These are phyloP conservation scores for Jacana jacana DNA, from an alignment of 2,113 vertebrate species.

Conservation along the genomic window DNA sequence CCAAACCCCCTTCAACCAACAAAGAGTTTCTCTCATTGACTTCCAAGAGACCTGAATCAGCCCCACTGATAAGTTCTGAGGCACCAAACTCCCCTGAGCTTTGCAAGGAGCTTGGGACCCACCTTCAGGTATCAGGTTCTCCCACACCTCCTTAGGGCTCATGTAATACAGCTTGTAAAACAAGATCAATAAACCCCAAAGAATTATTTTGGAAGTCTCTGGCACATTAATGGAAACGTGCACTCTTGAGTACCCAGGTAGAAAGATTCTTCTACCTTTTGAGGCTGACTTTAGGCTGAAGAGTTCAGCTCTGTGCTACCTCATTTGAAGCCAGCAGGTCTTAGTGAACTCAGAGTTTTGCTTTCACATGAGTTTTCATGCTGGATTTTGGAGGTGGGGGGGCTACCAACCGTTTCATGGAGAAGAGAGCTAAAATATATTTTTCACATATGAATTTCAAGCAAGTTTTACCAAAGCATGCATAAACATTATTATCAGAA, in stretches of 20 bases:
- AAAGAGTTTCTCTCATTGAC: not conserved
- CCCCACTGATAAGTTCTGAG: not conserved
- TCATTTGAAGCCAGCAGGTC: not conserved
- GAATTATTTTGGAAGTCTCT: not conserved
- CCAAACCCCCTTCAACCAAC: not conserved
- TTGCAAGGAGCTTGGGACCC: not conserved
- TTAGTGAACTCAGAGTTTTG: not conserved
- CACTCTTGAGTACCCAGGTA: not conserved
- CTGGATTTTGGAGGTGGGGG: not conserved
- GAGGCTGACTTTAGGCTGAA: not conserved
- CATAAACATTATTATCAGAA: not conserved
- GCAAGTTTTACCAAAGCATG: not conserved
- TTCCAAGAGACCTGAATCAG: constrained; percentile 17
- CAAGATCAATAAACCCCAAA: not conserved
- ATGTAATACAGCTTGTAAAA: not conserved
- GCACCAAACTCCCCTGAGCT: not conserved
- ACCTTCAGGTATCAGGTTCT: not conserved
- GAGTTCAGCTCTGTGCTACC: not conserved
- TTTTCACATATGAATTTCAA: not conserved
- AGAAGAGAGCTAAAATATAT: not conserved
- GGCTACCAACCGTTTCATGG: not conserved
- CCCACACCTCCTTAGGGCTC: not conserved
- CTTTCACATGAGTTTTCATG: not conserved
- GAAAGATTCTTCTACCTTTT: not conserved
- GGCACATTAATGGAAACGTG: not conserved